Base-by-base conservation (phyloP, 2,888 invertebrate genomes). In the Lamproptera curius region DNA sequence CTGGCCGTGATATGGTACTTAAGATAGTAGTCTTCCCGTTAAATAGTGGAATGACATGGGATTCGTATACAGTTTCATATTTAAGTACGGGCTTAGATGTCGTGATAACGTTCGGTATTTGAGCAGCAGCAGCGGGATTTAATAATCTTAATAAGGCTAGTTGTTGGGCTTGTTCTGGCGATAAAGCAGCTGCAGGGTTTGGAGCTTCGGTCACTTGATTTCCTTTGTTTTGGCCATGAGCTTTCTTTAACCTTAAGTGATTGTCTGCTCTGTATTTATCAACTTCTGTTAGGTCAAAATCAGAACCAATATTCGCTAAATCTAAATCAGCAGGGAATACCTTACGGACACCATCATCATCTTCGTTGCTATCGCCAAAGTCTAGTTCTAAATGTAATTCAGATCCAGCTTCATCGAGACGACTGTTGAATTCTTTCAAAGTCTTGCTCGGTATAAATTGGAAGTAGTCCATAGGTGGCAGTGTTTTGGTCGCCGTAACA, bases 401-500 rank as follows among this genome's bases (percentile, higher is more conserved):
- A 1, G 95, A 95, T 2, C 96, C 96, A 10, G 96, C 96, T 75
- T 96, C 96, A 64, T 96, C 96, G 36, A 97, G 88, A 48, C 93
- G 92, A 43, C 94, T 94, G 65, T 96, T 96, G 73, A 96, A 96
- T 73, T 97, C 96, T 65, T 95, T 95, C 16, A 96, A 86, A 1
- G 94, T 94, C 75, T 94, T 95, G 63, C 94, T 94, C 0, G 95
- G 95, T 44, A 94, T 93, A 65, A 95, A 96, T 68, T 95, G 95
- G 81, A 94, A 95, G 55, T 91, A 92, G 70, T 95, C 95, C 90
- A 94, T 92, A 0, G 96, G 96, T 4, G 96, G 96, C 37, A 96
- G 74, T 0, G 97, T 97, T 73, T 97, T 97, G 1, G 95, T 96
- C 0, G 97, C 96, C 0, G 96, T 96, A 9, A 97, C 96, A 46